phyloP scores from a whole-genome alignment of 2,113 vertebrate genomes.

The Abramis brama region DNA sequence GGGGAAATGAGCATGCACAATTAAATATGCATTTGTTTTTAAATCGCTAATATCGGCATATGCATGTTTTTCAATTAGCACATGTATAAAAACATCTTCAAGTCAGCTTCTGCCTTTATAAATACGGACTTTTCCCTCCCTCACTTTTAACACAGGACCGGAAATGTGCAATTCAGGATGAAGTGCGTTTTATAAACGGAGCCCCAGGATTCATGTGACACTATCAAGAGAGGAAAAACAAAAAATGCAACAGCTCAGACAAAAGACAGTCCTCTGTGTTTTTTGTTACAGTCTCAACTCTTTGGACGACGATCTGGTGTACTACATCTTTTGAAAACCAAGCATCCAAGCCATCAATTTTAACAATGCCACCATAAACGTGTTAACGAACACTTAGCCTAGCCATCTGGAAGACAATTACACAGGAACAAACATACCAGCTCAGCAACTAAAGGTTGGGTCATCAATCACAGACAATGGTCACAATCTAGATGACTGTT shows the following conservation, averaged over 20 bases:
- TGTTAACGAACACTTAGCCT: conserved; percentile 82
- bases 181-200: not conserved
- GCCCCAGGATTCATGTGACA: not conserved
- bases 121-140: not conserved
- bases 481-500: conserved; percentile 76
- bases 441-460: conserved; percentile 82
- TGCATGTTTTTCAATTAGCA: not conserved
- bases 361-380: conserved; percentile 68
- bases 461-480: conserved; percentile 81
- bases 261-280: conserved; percentile 50
- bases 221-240: conserved; percentile 44
- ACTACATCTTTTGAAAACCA: conserved; percentile 46
- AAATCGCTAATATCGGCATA: not conserved
- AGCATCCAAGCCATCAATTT: conserved; percentile 60
- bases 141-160: not conserved
- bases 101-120: not conserved
- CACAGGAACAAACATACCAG: conserved; percentile 81
- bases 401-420: conserved; percentile 86
- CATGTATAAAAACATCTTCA: not conserved
- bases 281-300: conserved; percentile 69
- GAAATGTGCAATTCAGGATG: not conserved
- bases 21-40: no score
- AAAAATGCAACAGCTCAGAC: conserved; percentile 17
- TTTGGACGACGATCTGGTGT: conserved; percentile 71
- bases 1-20: not conserved